A percentile compares a stretch with the other conserved stretches of the same genome.
These are phyloP conservation scores for Cephus nigrinus DNA, from an alignment of 2,888 invertebrate species.

Conservation along the genomic window DNA sequence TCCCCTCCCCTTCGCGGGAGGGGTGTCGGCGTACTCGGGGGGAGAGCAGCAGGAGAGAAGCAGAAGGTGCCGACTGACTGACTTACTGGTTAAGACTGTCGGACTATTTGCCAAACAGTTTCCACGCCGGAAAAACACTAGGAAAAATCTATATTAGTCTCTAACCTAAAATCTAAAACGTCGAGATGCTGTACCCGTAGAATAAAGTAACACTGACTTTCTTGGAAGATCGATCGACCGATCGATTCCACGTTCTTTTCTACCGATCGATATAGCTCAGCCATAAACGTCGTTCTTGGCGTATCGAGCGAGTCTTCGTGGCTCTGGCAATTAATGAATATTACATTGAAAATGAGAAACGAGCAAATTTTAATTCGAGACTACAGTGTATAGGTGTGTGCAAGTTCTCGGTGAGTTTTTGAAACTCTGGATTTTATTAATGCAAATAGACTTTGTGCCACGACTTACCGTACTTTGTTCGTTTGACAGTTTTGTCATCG, in stretches of 20 bases:
- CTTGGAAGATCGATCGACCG: neutral
- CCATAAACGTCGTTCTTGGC: neutral
- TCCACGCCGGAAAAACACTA: neutral
- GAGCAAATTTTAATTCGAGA: neutral
- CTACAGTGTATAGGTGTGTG: neutral
- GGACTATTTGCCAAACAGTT: neutral
- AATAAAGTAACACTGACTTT: neutral
- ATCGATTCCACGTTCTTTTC: neutral
- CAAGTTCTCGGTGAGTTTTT: neutral
- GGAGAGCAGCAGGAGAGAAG: slow-evolving; percentile 25
- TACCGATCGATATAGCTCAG: too few species aligned
- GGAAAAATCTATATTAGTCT: neutral
- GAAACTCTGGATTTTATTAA: neutral
- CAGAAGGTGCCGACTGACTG: neutral
- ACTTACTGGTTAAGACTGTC: neutral
- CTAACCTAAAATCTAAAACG: too few species aligned
- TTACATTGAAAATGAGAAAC: neutral
- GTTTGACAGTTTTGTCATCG: neutral
- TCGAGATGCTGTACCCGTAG: neutral
- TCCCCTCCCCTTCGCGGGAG: neutral
- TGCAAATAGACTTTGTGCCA: neutral
- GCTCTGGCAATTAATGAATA: neutral
- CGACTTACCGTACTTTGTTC: neutral
- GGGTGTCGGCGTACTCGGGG: slow-evolving; percentile 12
- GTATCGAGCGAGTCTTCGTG: neutral